These are phyloP conservation scores for Paracentrotus lividus DNA, from an alignment of 53 echinoderm and acorn worm species.

Conservation along the genomic window DNA sequence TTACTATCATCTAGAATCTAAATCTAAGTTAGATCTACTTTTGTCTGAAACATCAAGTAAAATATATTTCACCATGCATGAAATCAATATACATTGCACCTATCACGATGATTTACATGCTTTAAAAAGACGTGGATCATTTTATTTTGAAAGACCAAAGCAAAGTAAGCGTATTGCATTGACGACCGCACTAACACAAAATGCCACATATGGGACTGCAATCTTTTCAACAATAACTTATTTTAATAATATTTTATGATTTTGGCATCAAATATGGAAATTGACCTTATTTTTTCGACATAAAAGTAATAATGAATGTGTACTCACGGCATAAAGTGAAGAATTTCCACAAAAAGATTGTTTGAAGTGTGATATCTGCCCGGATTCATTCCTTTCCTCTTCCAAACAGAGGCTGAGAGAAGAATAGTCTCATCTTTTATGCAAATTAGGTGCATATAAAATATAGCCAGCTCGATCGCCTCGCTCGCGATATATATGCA, in stretches of 20 bases:
- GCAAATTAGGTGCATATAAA: constrained; percentile 9
- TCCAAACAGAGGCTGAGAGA: background rate
- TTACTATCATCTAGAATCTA: background rate
- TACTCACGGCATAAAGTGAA: background rate
- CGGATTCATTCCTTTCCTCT: background rate
- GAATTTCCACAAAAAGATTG: background rate
- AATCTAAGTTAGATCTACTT: background rate
- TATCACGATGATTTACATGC: background rate
- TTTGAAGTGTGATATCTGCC: background rate
- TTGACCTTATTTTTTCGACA: background rate
- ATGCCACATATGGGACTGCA: background rate
- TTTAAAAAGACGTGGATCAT: background rate
- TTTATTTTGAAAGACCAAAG: background rate
- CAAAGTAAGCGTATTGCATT: background rate
- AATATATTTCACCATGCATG: background rate
- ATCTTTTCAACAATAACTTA: background rate
- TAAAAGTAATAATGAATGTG: background rate
- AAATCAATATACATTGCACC: background rate
- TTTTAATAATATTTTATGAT: background rate
- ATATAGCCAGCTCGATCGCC: background rate
- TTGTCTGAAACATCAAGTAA: background rate
- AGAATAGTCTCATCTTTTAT: constrained; percentile 8
- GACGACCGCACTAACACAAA: background rate
- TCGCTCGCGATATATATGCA: background rate
- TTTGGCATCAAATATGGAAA: background rate